Evolutionary conservation across 2,797 vertebrate genomes (phyloP).

Genomic region (Otolemur crassicaudatus): DNA sequence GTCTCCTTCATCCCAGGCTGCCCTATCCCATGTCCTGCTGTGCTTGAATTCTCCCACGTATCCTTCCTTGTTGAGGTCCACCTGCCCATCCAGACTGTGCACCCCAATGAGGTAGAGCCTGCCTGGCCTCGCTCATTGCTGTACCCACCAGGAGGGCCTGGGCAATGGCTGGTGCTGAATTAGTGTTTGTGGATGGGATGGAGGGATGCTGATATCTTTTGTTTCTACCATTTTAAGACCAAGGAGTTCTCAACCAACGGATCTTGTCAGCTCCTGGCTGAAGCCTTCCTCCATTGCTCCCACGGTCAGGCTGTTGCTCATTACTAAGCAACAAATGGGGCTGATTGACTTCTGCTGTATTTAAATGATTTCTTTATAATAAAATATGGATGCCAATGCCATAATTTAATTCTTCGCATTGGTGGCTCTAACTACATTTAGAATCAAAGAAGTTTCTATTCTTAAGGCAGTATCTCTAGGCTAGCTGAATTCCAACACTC

Average conservation of each 20-base stretch:
- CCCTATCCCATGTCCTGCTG: not conserved
- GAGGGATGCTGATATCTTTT: not conserved
- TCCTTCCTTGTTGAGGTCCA: not conserved
- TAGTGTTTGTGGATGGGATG: not conserved
- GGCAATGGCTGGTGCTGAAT: not conserved
- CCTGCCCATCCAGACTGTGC: not conserved
- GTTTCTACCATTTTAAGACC: not conserved
- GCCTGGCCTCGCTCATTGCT: too few relatives aligned
- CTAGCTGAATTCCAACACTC: conserved; percentile 39
- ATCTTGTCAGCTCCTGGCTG: not conserved
- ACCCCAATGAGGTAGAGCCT: not conserved
- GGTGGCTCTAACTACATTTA: conserved; percentile 67
- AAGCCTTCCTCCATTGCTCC: not conserved
- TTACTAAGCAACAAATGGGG: conserved; percentile 27
- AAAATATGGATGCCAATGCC: conserved; percentile 65
- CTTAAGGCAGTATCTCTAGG: conserved; percentile 27
- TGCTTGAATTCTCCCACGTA: not conserved
- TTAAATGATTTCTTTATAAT: conserved; percentile 73
- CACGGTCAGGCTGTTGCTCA: conserved; percentile 23
- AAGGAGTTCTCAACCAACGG: not conserved
- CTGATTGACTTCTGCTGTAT: conserved; percentile 67
- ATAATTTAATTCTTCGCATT: conserved; percentile 67
- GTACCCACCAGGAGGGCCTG: not conserved
- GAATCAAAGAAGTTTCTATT: conserved; percentile 59
- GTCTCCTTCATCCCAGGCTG: not conserved